These are phyloP conservation scores for Semotilus atromaculatus DNA, from an alignment of 2,797 vertebrate genomes.

Conservation along the genomic window DNA sequence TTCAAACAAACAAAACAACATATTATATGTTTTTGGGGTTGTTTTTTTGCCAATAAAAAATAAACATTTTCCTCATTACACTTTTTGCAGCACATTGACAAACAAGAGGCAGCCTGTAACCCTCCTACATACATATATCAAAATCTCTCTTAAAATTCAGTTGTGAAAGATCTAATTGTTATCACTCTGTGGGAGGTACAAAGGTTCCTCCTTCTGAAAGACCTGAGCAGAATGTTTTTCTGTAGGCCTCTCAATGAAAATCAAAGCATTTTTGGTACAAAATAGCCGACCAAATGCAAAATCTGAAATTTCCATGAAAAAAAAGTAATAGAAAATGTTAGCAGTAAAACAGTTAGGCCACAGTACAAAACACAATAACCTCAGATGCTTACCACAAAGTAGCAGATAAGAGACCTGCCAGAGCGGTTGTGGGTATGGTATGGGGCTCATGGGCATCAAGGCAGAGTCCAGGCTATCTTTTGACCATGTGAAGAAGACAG, in stretches of 20 bases:
- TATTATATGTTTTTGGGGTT: not conserved
- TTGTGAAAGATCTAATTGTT: conserved; percentile 33
- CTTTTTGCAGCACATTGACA: not conserved
- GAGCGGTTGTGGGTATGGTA: not conserved
- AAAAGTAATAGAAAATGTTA: not conserved
- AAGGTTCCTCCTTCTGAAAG: conserved; percentile 1
- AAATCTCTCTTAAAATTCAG: not conserved
- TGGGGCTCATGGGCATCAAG: not conserved
- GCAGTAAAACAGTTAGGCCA: not conserved
- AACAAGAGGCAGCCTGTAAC: conserved; percentile 6
- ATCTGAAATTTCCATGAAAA: not conserved
- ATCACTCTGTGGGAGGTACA: conserved; percentile 7
- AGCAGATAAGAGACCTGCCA: not conserved
- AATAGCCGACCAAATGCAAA: not conserved
- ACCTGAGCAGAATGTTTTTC: not conserved
- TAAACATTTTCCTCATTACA: not conserved
- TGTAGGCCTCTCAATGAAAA: not conserved
- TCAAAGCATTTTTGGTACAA: not conserved
- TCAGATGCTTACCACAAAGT: not conserved
- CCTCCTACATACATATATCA: conserved; percentile 4
- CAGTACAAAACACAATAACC: not conserved
- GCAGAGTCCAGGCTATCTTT: not conserved
- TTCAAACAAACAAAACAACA: not conserved
- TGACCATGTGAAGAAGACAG: not conserved
- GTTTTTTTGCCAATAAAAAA: not conserved